These are phyloP conservation scores for Porites rus DNA, from an alignment of 92 coral and sea anemone genomes.

Conservation along the genomic window DNA sequence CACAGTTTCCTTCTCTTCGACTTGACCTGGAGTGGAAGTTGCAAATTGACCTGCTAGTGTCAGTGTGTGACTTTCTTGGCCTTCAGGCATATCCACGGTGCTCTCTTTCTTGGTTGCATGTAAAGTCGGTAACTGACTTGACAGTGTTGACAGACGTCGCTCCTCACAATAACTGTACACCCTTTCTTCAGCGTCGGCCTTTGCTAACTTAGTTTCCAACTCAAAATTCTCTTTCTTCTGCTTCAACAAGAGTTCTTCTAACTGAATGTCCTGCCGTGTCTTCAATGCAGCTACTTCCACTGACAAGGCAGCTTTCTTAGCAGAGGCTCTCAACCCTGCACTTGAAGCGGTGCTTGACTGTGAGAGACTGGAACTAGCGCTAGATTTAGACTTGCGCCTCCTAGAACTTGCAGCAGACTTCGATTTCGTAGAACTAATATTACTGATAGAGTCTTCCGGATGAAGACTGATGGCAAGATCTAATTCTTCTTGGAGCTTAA, in stretches of 20 bases:
- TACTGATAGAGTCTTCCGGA: no score
- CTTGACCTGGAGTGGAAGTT: slow-evolving; percentile 27
- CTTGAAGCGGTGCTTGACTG: slow-evolving; percentile 28
- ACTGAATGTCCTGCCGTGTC: not conserved
- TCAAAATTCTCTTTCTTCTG: no score
- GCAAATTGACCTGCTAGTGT: slow-evolving; percentile 18
- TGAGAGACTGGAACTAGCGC: slow-evolving; percentile 12
- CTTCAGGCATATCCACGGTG: not conserved
- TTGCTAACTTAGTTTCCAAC: no score
- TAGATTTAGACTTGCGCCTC: slow-evolving; percentile 20
- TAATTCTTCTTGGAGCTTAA: slow-evolving; percentile 25
- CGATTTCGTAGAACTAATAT: no score
- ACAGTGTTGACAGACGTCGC: not conserved
- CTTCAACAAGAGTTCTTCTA: no score
- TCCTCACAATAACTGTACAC: no score
- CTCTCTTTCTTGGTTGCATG: not conserved
- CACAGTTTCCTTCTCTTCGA: not conserved
- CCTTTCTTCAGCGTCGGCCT: no score
- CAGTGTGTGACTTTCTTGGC: slow-evolving; percentile 20
- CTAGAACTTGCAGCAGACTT: not conserved
- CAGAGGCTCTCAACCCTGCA: slow-evolving; percentile 29
- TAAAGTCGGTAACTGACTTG: slow-evolving; percentile 8
- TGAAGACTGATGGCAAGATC: slow-evolving; percentile 2
- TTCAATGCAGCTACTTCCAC: slow-evolving; percentile 37
- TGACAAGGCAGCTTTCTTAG: slow-evolving; percentile 35